Conservation (phyloP, 2,888 invertebrate species). For the Drosophila rellima region DNA sequence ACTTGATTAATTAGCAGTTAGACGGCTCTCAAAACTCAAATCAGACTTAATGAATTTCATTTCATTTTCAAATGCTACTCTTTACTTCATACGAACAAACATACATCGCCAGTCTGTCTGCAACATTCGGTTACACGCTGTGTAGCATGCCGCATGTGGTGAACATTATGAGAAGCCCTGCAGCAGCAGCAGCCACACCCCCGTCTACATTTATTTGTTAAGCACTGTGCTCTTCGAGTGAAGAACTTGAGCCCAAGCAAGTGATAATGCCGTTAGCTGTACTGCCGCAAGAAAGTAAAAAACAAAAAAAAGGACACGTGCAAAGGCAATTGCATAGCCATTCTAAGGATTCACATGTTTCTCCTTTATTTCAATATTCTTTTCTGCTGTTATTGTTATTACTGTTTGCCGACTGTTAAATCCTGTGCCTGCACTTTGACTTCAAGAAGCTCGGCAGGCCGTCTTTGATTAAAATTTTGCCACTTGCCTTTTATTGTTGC, state of each 20-base stretch:
- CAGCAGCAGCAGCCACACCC: constrained; percentile 44
- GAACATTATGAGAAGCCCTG: constrained; percentile 74
- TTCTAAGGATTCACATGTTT: constrained; percentile 68
- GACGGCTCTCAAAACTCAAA: constrained; percentile 30
- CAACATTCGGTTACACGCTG: constrained; percentile 12
- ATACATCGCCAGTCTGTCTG: constrained; percentile 2
- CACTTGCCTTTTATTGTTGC: constrained; percentile 62
- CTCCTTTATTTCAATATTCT: constrained; percentile 38
- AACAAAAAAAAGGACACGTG: constrained; percentile 42
- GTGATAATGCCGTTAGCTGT: constrained; percentile 43
- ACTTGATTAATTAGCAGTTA: constrained; percentile 60
- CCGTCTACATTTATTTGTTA: not conserved
- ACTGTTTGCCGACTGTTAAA: constrained; percentile 30
- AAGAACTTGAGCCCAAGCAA: constrained; percentile 33
- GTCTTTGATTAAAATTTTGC: constrained; percentile 75
- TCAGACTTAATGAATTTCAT: constrained; percentile 53
- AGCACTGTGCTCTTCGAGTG: constrained; percentile 22
- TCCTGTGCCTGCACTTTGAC: constrained; percentile 55
- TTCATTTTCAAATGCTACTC: constrained; percentile 31
- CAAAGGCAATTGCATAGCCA: constrained; percentile 64
- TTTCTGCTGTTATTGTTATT: constrained; percentile 19
- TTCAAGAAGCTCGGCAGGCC: constrained; percentile 29
- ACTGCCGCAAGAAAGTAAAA: constrained; percentile 3
- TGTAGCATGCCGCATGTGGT: constrained; percentile 59
- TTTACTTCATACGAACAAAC: not conserved